Conservation (phyloP, 1,140 invertebrate genomes). For the Drosophila mojavensis region DNA sequence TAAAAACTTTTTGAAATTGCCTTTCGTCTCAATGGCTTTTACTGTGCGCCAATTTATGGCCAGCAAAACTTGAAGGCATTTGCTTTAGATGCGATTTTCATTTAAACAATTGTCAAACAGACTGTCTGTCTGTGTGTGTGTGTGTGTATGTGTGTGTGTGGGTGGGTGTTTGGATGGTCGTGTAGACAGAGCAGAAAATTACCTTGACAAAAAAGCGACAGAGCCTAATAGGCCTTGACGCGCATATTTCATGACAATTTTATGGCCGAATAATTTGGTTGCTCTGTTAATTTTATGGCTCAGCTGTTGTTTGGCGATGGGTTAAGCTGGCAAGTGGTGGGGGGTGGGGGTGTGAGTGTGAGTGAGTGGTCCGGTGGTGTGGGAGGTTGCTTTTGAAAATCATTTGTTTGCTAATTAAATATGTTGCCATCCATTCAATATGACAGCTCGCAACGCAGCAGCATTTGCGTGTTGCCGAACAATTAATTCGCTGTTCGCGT, state of each 20-base stretch:
- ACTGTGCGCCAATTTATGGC: constrained; percentile 67
- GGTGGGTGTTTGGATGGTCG: background rate
- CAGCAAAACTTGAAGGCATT: constrained; percentile 37
- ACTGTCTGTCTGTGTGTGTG: background rate
- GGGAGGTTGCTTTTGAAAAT: constrained; percentile 51
- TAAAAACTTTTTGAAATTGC: constrained; percentile 64
- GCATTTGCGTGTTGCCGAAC: constrained; percentile 50
- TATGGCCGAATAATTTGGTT: constrained; percentile 70
- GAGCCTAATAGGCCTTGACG: constrained; percentile 32
- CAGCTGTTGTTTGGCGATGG: constrained; percentile 9
- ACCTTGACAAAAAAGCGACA: constrained; percentile 23
- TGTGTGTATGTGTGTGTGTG: constrained; percentile 1
- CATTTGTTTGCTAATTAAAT: constrained; percentile 75
- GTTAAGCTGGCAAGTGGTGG: background rate
- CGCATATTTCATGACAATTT: constrained; percentile 68
- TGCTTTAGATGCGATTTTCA: constrained; percentile 34
- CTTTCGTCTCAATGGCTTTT: constrained; percentile 43
- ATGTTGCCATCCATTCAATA: constrained; percentile 41
- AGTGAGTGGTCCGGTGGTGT: background rate
- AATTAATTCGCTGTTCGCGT: constrained; percentile 53
- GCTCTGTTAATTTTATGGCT: constrained; percentile 59
- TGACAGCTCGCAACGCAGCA: constrained; percentile 8
- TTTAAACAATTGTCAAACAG: constrained; percentile 30
- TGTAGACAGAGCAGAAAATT: constrained; percentile 12
- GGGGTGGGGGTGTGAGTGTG: background rate